These are phyloP conservation scores for Brachionus sp. DNA, from an alignment of 1,140 invertebrate genomes.

Conservation along the genomic window DNA sequence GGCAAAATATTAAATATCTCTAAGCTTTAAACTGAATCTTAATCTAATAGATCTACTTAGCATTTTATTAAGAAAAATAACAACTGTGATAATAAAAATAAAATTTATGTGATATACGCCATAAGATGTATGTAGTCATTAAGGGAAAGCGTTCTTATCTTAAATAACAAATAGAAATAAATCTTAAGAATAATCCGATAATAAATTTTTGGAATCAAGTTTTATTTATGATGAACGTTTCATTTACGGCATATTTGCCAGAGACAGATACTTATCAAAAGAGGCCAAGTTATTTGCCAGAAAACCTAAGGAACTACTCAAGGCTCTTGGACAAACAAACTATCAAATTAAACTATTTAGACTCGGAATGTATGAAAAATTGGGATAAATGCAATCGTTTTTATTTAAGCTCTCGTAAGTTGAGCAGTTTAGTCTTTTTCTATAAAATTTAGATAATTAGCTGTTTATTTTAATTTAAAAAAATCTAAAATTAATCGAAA, in stretches of 20 bases:
- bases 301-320: neutral
- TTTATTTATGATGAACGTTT: neutral
- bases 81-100: neutral
- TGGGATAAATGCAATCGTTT: slow-evolving; percentile 16
- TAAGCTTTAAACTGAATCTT: neutral
- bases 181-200: neutral
- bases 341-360: neutral
- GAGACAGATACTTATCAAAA: neutral
- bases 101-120: neutral
- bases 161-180: neutral
- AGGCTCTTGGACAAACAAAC: neutral
- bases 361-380: neutral
- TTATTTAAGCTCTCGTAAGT: slow-evolving; percentile 2
- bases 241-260: neutral
- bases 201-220: neutral
- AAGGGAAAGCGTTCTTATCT: neutral
- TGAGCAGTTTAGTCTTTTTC: neutral
- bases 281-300: neutral
- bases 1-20: neutral
- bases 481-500: neutral
- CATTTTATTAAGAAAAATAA: neutral
- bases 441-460: neutral
- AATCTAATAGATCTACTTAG: neutral
- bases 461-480: neutral
- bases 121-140: neutral